These are phyloP conservation scores for Ganaspis brasiliensis DNA, from an alignment of 2,888 invertebrate genomes.

Conservation along the genomic window DNA sequence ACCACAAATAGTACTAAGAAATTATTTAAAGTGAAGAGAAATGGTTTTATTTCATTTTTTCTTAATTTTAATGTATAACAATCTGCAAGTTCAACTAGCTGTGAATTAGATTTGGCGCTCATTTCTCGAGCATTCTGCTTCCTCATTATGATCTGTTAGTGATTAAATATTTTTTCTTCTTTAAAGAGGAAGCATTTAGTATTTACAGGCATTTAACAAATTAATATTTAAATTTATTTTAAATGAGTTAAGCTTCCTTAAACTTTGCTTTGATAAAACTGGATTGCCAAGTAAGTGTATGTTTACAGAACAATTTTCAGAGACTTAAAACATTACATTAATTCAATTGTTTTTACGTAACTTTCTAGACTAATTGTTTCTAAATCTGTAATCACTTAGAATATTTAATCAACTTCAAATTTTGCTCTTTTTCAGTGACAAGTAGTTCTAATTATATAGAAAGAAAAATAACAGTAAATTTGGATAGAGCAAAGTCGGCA, in stretches of 20 bases:
- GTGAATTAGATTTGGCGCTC: not conserved
- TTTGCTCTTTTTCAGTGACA: too few relatives aligned
- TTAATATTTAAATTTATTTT: not conserved
- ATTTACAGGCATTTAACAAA: not conserved
- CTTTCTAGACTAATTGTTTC: too few relatives aligned
- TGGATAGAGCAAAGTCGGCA: too few relatives aligned
- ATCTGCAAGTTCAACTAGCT: constrained; percentile 15
- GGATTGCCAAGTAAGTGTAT: not conserved
- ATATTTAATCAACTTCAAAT: too few relatives aligned
- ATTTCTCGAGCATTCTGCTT: not conserved
- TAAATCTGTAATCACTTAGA: too few relatives aligned
- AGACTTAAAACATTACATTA: too few relatives aligned
- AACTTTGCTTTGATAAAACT: not conserved
- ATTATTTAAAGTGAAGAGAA: not conserved
- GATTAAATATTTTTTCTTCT: not conserved
- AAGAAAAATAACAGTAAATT: too few relatives aligned
- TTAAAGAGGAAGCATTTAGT: not conserved
- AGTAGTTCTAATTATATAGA: too few relatives aligned
- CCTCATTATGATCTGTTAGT: not conserved
- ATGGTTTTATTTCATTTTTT: constrained; percentile 1
- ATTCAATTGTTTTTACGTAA: too few relatives aligned
- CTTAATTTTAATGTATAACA: not conserved
- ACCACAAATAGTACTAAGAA: not conserved
- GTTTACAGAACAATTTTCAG: too few relatives aligned
- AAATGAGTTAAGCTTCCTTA: not conserved